These are phyloP conservation scores for Vidua chalybeata DNA, from an alignment of 2,113 vertebrate genomes.

Conservation along the genomic window DNA sequence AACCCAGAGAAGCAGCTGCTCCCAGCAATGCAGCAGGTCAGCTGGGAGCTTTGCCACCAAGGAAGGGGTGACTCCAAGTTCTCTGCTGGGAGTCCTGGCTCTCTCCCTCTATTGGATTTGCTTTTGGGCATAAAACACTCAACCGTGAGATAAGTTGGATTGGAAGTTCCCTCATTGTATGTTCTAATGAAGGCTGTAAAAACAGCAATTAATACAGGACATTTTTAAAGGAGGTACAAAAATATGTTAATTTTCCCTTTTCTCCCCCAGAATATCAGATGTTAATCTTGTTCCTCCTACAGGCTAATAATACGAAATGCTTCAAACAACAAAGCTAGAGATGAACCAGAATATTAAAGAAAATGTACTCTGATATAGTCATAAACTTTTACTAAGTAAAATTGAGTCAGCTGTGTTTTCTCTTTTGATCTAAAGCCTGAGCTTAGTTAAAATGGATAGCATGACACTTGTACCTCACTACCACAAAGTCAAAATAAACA, in stretches of 20 bases:
- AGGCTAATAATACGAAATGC: neutral
- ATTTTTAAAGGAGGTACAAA: neutral
- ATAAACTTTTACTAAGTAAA: neutral
- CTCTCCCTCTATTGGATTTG: neutral
- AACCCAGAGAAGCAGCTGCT: neutral
- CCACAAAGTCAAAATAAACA: neutral
- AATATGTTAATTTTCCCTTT: neutral
- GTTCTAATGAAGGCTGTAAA: neutral
- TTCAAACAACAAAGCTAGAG: neutral
- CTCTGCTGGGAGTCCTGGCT: neutral
- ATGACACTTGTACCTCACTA: neutral
- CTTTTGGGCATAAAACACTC: neutral
- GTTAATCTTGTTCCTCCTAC: conserved; percentile 19
- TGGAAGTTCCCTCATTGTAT: neutral
- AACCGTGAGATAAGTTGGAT: neutral
- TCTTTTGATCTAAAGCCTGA: neutral
- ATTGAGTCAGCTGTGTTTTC: neutral
- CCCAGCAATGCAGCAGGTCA: neutral
- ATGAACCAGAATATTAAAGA: neutral
- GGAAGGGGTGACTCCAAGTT: neutral
- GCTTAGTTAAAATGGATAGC: neutral
- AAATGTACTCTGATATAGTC: neutral
- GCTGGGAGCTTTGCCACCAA: neutral
- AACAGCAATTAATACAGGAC: neutral
- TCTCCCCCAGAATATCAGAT: neutral